Percentiles rank a stretch among this genome's conserved stretches.
Conservation (phyloP, 2,113 vertebrate genomes). For the Pipa parva region DNA sequence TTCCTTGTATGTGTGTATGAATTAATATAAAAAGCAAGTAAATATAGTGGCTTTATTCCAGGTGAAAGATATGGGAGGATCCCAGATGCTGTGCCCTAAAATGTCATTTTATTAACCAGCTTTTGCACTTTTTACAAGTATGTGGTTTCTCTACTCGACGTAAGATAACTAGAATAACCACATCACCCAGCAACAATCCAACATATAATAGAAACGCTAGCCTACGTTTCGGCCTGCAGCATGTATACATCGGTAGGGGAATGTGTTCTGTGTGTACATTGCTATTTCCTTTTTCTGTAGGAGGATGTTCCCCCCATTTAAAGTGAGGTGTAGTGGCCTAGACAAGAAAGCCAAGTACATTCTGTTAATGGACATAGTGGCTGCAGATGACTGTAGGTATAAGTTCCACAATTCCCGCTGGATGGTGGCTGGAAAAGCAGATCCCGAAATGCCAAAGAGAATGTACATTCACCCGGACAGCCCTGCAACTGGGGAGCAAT, state of each 20-base stretch:
- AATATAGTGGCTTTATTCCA: constrained; percentile 34
- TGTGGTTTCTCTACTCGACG: too few species aligned
- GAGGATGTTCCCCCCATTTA: constrained; percentile 98
- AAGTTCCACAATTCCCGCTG: constrained; percentile 98
- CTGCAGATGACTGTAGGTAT: constrained; percentile 97
- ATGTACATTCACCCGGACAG: constrained; percentile 99
- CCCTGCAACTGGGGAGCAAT: constrained; percentile 95
- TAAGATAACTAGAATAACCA: too few species aligned
- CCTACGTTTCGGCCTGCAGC: too few species aligned
- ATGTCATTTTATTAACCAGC: too few species aligned
- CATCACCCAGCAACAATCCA: too few species aligned
- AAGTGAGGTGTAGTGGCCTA: constrained; percentile 96
- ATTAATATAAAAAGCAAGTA: neutral
- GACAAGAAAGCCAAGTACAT: constrained; percentile 99
- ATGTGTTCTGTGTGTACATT: neutral
- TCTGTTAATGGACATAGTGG: constrained; percentile 97
- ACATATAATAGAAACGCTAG: too few species aligned
- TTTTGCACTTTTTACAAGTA: too few species aligned
- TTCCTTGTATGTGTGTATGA: too few species aligned
- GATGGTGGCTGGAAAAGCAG: constrained; percentile 98
- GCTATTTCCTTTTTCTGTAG: constrained; percentile 57
- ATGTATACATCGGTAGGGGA: too few species aligned
- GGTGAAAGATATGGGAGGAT: too few species aligned
- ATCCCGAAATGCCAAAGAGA: constrained; percentile 98
- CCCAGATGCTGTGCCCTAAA: too few species aligned